Percentiles rank a stretch among this genome's conserved stretches.
phyloP scores from a whole-genome alignment of 2,797 vertebrate genomes.

The Tympanoctomys barrerae region DNA sequence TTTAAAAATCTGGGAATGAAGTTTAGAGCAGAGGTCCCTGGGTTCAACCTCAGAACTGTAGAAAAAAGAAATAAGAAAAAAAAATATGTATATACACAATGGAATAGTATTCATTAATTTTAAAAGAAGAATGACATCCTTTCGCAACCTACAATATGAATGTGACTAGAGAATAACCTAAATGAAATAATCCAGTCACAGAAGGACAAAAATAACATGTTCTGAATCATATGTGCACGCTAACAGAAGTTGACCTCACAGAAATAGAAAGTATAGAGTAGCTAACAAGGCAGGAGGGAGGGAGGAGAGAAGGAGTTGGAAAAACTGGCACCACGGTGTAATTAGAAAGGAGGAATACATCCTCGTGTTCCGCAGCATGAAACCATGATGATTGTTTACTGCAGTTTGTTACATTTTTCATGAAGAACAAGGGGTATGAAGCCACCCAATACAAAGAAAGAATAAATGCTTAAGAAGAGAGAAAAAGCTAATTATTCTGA shows the following conservation, averaged over 20 bases:
- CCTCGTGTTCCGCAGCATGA: no score
- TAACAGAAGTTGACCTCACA: background rate
- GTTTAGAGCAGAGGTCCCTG: background rate
- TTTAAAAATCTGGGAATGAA: background rate
- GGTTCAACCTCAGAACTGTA: background rate
- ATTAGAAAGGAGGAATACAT: no score
- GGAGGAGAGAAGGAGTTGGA: background rate
- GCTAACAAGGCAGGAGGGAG: background rate
- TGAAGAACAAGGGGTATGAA: background rate
- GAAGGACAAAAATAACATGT: background rate
- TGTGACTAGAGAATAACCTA: background rate
- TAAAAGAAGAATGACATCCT: background rate
- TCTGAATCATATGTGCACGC: background rate
- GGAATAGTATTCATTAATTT: background rate
- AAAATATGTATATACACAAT: background rate
- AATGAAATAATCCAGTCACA: background rate
- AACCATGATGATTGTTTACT: background rate
- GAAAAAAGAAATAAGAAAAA: background rate
- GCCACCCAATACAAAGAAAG: background rate
- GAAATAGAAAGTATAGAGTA: background rate
- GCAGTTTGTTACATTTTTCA: background rate
- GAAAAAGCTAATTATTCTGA: background rate
- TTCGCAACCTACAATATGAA: no score
- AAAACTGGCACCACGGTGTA: background rate
- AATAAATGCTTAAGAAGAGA: background rate